Evolutionary conservation across 2,113 vertebrate species (phyloP), one percentile per base, ranked within the genome.

Genomic region (Diglossa brunneiventris): DNA sequence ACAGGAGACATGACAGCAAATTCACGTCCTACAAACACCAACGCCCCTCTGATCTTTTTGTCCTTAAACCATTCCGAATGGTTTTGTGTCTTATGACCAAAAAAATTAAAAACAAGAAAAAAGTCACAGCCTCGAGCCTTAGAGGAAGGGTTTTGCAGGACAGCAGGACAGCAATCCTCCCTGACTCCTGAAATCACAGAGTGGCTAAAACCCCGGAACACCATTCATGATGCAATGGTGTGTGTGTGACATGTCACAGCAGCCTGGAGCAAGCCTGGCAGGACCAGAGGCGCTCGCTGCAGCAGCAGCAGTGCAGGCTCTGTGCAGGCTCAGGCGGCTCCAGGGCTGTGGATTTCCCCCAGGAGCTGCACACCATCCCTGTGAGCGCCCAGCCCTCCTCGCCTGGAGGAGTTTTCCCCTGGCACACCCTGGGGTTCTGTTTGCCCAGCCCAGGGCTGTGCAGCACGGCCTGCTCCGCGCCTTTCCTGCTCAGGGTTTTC

Each of bases 111-210:
- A 7, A 39, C 52, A 17, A 35, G 33, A 30, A n/a, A 6, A 41
- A 23, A 27, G 13, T 7, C 4, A 17, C 0, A 22, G 6, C 11
- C 7, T 56, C 0, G 1, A 81, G 28, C 23, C 5, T 56, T n/a
- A 52, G 44, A 68, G 52, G 80, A 85, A 21, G 39, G 19, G 30
- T 44, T 59, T 68, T 89, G 31, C 55, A 56, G 31, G 55, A 56
- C 28, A 31, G 23, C 59, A 85, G 42, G 14, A 59, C 56, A 46
- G 2, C 18, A 22, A 5, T 56, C 24, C 59, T 30, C 56, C 47
- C 69, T 26, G 19, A 26, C 24, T 52, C 5, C 50, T n/a, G n/a
- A 42, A 58, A 42, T 35, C 21, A 41, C 1, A 28, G 23, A 62
- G 23, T 10, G n/a, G 47, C 52, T 59, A 21, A 76, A 56, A 2